Evolutionary conservation across 2,888 invertebrate species (phyloP).

Genomic region (Azorinus chamasolen): DNA sequence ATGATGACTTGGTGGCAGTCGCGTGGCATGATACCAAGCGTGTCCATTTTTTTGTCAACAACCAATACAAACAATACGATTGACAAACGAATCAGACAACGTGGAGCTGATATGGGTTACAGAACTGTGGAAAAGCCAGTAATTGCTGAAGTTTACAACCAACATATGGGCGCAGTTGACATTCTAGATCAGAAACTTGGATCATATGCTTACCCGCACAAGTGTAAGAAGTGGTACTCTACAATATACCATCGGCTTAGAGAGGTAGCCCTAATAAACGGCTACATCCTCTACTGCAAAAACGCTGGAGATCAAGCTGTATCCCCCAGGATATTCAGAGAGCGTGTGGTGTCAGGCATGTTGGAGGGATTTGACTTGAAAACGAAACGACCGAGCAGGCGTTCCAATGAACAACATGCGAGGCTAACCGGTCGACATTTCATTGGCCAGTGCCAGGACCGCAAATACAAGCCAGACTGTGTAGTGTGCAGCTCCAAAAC

Average conservation of each 20-base stretch:
- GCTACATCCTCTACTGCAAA: constrained; percentile 54
- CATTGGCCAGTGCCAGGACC: too few species aligned
- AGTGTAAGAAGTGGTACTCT: constrained; percentile 1
- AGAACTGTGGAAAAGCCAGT: constrained; percentile 31
- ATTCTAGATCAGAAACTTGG: constrained; percentile 18
- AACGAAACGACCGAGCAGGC: too few species aligned
- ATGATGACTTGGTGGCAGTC: constrained; percentile 47
- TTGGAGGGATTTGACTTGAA: too few species aligned
- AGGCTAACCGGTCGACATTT: too few species aligned
- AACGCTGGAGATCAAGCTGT: too few species aligned
- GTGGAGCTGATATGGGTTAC: constrained; percentile 4
- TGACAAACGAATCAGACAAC: constrained; percentile 22
- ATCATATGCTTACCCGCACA: constrained; percentile 26
- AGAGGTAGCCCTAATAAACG: constrained; percentile 57
- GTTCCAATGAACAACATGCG: too few species aligned
- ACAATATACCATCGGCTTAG: constrained; percentile 10
- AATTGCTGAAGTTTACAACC: constrained; percentile 36
- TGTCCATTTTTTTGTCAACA: constrained; percentile 40
- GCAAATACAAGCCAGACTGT: not conserved
- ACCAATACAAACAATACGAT: too few species aligned
- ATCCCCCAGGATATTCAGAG: too few species aligned
- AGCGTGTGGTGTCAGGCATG: too few species aligned
- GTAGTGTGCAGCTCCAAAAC: constrained; percentile 3
- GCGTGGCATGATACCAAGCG: constrained; percentile 65
- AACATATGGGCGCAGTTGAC: constrained; percentile 34